Evolutionary conservation across 2,888 invertebrate genomes (phyloP).

Genomic region (Ectemnius cavifrons): DNA sequence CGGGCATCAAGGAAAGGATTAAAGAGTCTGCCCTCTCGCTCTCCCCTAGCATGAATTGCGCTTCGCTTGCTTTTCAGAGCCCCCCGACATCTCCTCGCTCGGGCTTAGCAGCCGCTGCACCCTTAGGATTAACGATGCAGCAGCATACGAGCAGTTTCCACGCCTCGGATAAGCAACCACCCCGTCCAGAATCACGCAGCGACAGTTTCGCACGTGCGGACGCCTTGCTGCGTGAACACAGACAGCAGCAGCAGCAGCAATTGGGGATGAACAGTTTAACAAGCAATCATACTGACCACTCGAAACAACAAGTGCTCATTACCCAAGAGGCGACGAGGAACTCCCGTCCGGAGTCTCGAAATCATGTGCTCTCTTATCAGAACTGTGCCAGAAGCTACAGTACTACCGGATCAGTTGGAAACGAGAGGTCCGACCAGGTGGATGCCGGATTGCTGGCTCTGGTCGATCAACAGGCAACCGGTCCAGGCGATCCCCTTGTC

Average conservation of each 20-base stretch:
- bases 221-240: constrained; percentile 69
- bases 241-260: constrained; percentile 74
- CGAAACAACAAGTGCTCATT: constrained; percentile 40
- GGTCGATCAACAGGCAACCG: constrained; percentile 58
- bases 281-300: constrained; percentile 29
- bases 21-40: constrained; percentile 21
- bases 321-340: constrained; percentile 18
- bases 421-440: constrained; percentile 56
- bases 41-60: constrained; percentile 64
- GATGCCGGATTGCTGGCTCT: constrained; percentile 67
- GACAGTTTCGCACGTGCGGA: constrained; percentile 73
- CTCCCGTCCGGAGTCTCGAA: constrained; percentile 57
- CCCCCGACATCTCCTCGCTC: constrained; percentile 72
- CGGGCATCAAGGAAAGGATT: constrained; percentile 48
- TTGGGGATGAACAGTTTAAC: constrained; percentile 2
- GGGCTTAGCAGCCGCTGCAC: constrained; percentile 66
- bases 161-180: constrained; percentile 61
- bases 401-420: constrained; percentile 25
- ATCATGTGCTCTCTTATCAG: constrained; percentile 45
- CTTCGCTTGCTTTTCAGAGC: constrained; percentile 76
- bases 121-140: constrained; percentile 66
- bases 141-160: constrained; percentile 37
- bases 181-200: constrained; percentile 72
- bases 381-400: constrained; percentile 70
- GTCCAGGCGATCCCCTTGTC: constrained; percentile 68